phyloP scores from a whole-genome alignment of 2,888 invertebrate genomes.

The Pollenia labialis region DNA sequence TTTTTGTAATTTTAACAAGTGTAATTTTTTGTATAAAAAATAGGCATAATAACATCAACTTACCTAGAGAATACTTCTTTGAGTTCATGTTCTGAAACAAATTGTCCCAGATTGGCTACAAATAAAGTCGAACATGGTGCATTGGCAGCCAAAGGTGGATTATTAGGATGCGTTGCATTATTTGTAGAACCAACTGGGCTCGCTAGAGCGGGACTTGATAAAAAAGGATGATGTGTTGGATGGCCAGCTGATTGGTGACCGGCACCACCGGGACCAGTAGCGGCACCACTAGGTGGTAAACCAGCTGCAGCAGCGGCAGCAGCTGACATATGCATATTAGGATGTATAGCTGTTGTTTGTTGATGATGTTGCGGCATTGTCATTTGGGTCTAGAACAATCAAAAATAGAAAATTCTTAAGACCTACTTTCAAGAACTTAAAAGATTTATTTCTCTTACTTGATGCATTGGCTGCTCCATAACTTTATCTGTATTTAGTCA shows the following conservation, averaged over 20 bases:
- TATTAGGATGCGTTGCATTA: slow-evolving; percentile 84
- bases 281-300: slow-evolving; percentile 84
- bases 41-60: slow-evolving; percentile 77
- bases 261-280: slow-evolving; percentile 75
- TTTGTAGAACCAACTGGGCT: slow-evolving; percentile 90
- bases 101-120: slow-evolving; percentile 98
- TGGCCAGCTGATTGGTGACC: slow-evolving; percentile 76
- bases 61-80: slow-evolving; percentile 99
- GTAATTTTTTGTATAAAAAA: neutral
- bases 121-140: slow-evolving; percentile 98
- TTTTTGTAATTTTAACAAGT: slow-evolving; percentile 30
- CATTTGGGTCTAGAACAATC: slow-evolving; percentile 84
- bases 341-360: slow-evolving; percentile 85
- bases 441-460: slow-evolving; percentile 78
- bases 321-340: slow-evolving; percentile 87
- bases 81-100: slow-evolving; percentile 98
- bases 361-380: slow-evolving; percentile 85
- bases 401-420: slow-evolving; percentile 19
- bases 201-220: slow-evolving; percentile 96
- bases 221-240: slow-evolving; percentile 92
- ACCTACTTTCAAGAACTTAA: slow-evolving; percentile 39
- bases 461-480: slow-evolving; percentile 84
- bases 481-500: slow-evolving; percentile 92
- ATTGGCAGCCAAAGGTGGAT: slow-evolving; percentile 87
- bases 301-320: slow-evolving; percentile 78